Base-by-base conservation (phyloP, 1,140 invertebrate genomes). In the Popillia japonica region DNA sequence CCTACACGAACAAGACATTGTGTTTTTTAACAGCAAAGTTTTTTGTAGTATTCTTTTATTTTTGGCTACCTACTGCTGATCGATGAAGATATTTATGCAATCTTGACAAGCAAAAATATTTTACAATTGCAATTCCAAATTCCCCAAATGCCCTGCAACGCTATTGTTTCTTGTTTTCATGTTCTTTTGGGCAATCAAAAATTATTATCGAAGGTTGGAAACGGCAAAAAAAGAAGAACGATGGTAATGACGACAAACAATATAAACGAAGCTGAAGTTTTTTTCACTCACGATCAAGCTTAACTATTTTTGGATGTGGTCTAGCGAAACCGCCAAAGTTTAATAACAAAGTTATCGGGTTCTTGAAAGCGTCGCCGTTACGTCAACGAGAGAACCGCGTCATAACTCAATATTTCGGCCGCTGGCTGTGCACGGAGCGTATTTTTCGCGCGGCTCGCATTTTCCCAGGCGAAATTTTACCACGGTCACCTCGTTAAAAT, bases 361-460 rank as follows among this genome's bases (percentile, higher is more conserved):
- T 34, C 23, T 34, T 68, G 61, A 68, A 68, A 68, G 61, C 61
- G 61, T 68, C 20, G 14, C 14, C 61, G 61, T 68, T 68, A 68
- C 61, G 61, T 68, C 27, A 68, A 68, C 61, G 61, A 7, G 27
- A 34, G 61, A 27, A 68, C 61, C 14, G 61, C 61, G 61, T 22
- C 61, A 68, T 68, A 68, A 68, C 61, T 68, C 22, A 68, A 68
- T 68, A 68, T 68, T 68, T 68, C 61, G 22, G 22, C 61, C 48
- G 14, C 48, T 34, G 27, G 27, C 27, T 34, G 27, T 34, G 27
- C 27, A 34, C 22, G 17, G 17, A 34, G 22, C 61, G 61, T 68
- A 68, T 68, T 68, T 22, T 68, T 68, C 61, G 61, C 27, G 27
- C 61, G 27, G 61, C 8, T 22, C 61, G 61, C 61, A 55, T 55